phyloP scores from a whole-genome alignment of 2,888 invertebrate species.

The Caenorhabditis imperialis region DNA sequence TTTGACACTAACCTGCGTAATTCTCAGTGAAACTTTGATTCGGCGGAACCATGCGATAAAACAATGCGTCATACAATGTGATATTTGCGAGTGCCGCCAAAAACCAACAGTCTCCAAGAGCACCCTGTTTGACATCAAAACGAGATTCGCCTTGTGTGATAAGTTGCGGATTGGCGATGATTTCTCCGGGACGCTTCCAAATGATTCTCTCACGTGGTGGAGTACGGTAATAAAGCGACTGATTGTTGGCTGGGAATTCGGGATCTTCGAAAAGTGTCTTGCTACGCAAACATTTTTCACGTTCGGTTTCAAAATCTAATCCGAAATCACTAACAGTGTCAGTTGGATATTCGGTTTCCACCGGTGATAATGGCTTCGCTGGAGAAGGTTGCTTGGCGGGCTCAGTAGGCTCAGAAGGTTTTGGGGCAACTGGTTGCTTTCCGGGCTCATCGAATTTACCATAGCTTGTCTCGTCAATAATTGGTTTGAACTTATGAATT shows the following conservation, averaged over 20 bases:
- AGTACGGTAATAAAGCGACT: slow-evolving; percentile 89
- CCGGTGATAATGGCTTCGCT: background rate
- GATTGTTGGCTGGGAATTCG: slow-evolving; percentile 88
- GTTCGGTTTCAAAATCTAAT: slow-evolving; percentile 81
- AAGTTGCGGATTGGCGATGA: slow-evolving; percentile 88
- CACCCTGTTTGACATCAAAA: slow-evolving; percentile 86
- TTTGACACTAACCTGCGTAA: slow-evolving; percentile 87
- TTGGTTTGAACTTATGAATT: slow-evolving; percentile 42
- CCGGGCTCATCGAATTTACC: slow-evolving; percentile 1
- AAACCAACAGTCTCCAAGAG: slow-evolving; percentile 77
- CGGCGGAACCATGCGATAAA: slow-evolving; percentile 94
- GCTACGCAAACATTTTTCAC: slow-evolving; percentile 82
- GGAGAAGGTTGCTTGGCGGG: background rate
- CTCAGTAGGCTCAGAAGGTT: background rate
- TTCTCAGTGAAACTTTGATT: slow-evolving; percentile 85
- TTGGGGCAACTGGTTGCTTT: background rate
- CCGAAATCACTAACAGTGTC: slow-evolving; percentile 27
- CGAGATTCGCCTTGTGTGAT: slow-evolving; percentile 95
- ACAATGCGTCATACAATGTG: slow-evolving; percentile 88
- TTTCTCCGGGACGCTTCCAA: slow-evolving; percentile 93
- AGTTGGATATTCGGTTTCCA: slow-evolving; percentile 12
- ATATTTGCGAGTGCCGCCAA: slow-evolving; percentile 89
- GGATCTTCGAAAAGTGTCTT: slow-evolving; percentile 84
- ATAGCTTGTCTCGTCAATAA: slow-evolving; percentile 17
- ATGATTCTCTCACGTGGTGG: slow-evolving; percentile 88